These are phyloP conservation scores for Drosophila stalkeri DNA, from an alignment of 2,888 invertebrate genomes.

Conservation along the genomic window DNA sequence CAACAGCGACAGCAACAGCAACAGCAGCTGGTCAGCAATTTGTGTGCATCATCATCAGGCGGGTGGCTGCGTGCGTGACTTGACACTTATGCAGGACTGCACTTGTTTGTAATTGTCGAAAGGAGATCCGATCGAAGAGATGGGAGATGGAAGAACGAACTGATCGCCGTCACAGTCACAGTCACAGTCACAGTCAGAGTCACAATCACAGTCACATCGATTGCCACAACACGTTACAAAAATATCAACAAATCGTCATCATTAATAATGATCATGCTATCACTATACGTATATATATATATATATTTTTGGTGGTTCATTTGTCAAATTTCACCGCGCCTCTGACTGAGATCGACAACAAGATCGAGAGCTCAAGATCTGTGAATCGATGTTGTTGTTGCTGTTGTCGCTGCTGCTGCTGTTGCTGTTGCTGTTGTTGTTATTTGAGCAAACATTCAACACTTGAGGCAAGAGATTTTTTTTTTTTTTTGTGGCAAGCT, in stretches of 20 bases:
- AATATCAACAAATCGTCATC: conserved; percentile 85
- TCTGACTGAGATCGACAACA: conserved; percentile 60
- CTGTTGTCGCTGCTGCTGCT: conserved; percentile 48
- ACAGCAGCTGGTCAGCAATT: conserved; percentile 66
- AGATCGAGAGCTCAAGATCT: conserved; percentile 60
- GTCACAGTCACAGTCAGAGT: conserved; percentile 33
- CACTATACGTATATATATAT: not conserved
- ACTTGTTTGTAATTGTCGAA: conserved; percentile 70
- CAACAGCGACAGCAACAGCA: not conserved
- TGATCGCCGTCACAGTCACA: conserved; percentile 37
- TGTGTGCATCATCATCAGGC: conserved; percentile 66
- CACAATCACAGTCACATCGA: conserved; percentile 52
- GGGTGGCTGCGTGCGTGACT: conserved; percentile 61
- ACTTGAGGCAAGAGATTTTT: conserved; percentile 76
- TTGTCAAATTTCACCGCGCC: conserved; percentile 80
- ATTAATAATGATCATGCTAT: conserved; percentile 83
- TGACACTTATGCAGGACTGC: conserved; percentile 68
- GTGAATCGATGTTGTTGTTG: conserved; percentile 46
- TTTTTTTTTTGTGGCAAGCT: conserved; percentile 67
- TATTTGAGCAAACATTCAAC: conserved; percentile 82
- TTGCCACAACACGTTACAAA: conserved; percentile 82
- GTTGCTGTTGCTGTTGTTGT: conserved; percentile 61
- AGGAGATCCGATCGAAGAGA: conserved; percentile 20
- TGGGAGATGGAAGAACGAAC: conserved; percentile 7
- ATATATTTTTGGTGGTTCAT: conserved; percentile 66